Evolutionary conservation across 2,888 invertebrate species (phyloP), one percentile per base, ranked within the genome.

Genomic region (Calameuta idolon): DNA sequence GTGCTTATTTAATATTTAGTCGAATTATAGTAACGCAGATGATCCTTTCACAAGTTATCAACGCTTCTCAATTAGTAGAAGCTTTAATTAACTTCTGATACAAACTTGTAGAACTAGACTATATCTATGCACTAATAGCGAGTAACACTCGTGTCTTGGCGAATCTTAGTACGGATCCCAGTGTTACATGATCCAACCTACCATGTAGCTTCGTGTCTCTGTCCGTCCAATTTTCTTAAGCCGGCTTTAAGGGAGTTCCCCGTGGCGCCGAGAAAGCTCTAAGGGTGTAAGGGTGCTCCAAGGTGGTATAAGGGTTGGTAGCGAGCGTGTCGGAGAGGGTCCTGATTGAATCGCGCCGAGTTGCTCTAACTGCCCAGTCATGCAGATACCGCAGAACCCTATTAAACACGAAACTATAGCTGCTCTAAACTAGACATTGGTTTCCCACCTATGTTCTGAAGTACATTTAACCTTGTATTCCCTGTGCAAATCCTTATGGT

Each of bases 271-370:
- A 55, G 55, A 23, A 55, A 55, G 23, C 55, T 55, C 55, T 55
- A 55, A 71, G 71, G 71, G 71, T 31, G 71, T 31, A 71, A 71
- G 33, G 71, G 71, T 71, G 71, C 33, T 71, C 55, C 23, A 55
- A 55, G 23, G 23, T 4, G 55, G 55, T 55, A 9, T 55, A 55
- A 23, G 55, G 23, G 55, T 55, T 55, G 55, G 55, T 9, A 23
- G 55, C 23, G 33, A 71, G 71, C 33, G 31, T 71, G 71, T 31
- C 71, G 71, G 33, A 71, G 75, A 73, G 35, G 35, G 55, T 15
- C 55, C 35, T 68, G 78, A 80, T 80, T 77, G 68, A 80, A 80
- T 76, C 78, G 35, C 30, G 37, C 71, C 68, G 76, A 34, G 68
- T 75, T 68, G 76, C 31, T 69, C 40, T 71, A 75, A 34, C 68